Evolutionary conservation across 2,888 invertebrate genomes (phyloP).

Genomic region (Stenotaenia linearis): DNA sequence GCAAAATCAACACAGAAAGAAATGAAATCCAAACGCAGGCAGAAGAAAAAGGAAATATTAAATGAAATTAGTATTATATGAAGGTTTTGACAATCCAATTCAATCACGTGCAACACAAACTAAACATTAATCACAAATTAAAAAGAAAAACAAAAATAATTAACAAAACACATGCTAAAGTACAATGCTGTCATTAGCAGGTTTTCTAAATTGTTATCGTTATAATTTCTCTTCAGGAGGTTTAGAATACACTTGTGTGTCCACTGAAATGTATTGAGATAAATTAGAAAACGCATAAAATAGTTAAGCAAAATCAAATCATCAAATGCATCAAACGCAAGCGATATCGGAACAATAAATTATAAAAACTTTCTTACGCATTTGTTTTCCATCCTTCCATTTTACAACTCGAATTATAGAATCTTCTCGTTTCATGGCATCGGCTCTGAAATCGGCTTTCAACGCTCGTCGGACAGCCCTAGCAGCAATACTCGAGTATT

Average conservation of each 20-base stretch:
- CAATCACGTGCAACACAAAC: neutral
- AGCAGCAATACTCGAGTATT: slow-evolving; percentile 91
- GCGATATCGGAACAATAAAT: neutral
- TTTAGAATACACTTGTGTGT: neutral
- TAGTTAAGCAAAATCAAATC: neutral
- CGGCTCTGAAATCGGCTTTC: slow-evolving; percentile 66
- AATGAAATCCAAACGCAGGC: neutral
- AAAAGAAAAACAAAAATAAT: neutral
- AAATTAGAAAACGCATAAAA: neutral
- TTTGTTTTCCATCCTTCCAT: slow-evolving; percentile 78
- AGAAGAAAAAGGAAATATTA: neutral
- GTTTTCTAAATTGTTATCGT: neutral
- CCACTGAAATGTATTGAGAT: neutral
- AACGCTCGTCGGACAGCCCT: slow-evolving; percentile 70
- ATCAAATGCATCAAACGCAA: neutral
- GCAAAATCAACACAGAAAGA: neutral
- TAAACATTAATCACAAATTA: neutral
- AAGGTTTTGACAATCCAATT: neutral
- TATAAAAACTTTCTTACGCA: slow-evolving; percentile 35
- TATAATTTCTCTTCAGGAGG: neutral
- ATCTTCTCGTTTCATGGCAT: slow-evolving; percentile 69
- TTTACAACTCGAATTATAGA: slow-evolving; percentile 73
- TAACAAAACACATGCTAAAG: neutral
- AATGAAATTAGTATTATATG: neutral
- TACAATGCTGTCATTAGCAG: neutral